Conservation (phyloP, 2,113 vertebrate genomes). For the Chaetorhynchus papuensis region DNA sequence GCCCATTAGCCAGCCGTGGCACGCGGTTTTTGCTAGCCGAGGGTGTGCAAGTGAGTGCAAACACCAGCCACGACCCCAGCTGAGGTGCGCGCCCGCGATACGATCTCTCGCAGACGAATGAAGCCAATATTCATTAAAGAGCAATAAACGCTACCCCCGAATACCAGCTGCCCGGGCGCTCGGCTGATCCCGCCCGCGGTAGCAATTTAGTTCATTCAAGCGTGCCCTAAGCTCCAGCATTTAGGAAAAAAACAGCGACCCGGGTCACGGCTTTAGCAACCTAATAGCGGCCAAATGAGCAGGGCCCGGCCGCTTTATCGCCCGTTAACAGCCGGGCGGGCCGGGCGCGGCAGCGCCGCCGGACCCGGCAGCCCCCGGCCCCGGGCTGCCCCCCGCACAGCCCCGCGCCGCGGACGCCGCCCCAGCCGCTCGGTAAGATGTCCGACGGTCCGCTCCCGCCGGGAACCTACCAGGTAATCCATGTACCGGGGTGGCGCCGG, state of each 20-base stretch:
- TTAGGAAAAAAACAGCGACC: conserved; percentile 63
- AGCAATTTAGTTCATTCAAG: conserved; percentile 52
- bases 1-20: not conserved
- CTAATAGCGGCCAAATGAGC: conserved; percentile 75
- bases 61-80: not conserved
- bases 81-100: not conserved
- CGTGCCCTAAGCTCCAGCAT: conserved; percentile 49
- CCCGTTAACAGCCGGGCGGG: conserved; percentile 8
- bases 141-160: conserved; percentile 60
- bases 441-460: not conserved
- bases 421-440: not conserved
- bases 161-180: not conserved
- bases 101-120: not conserved
- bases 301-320: conserved; percentile 39
- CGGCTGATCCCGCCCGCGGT: not conserved
- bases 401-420: not conserved
- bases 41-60: fast-evolving
- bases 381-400: not conserved
- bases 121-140: conserved; percentile 57
- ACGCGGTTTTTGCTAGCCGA: not conserved
- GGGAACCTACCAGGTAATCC: conserved; percentile 31
- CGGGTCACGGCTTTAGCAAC: conserved; percentile 64
- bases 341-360: not conserved
- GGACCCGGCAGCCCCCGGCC: not conserved
- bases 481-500: not conserved